Percentiles rank a stretch among this genome's conserved stretches.
These are phyloP conservation scores for Corythornis madagascariensis DNA, from an alignment of 2,113 vertebrate genomes.

Conservation along the genomic window DNA sequence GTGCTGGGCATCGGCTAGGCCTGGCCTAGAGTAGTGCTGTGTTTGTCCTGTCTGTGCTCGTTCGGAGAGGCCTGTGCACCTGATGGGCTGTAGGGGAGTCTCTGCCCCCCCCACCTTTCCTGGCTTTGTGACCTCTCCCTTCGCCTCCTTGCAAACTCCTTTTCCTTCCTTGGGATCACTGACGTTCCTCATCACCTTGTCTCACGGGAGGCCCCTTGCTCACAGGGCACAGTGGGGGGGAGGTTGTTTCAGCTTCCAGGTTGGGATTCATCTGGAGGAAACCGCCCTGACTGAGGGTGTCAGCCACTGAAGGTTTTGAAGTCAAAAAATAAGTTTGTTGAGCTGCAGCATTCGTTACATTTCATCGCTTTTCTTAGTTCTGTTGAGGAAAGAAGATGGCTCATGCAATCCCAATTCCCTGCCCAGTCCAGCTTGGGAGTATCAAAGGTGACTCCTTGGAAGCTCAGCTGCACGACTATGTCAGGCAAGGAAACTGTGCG, in stretches of 20 bases:
- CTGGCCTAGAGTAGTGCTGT: fast-evolving
- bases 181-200: fast-evolving
- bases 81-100: fast-evolving
- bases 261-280: background rate
- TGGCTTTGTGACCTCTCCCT: background rate
- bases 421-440: slow-evolving; percentile 79
- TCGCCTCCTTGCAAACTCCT: fast-evolving
- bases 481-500: slow-evolving; percentile 74
- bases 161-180: fast-evolving
- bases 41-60: fast-evolving
- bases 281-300: fast-evolving
- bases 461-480: slow-evolving; percentile 79
- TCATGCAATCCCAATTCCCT: slow-evolving; percentile 70
- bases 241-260: fast-evolving
- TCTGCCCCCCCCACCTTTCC: fast-evolving
- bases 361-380: background rate
- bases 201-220: fast-evolving
- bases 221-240: fast-evolving
- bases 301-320: too few species aligned
- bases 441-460: slow-evolving; percentile 73
- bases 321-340: background rate
- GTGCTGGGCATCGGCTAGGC: background rate
- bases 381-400: slow-evolving; percentile 63
- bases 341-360: fast-evolving
- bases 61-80: fast-evolving